Evolutionary conservation across 1,140 invertebrate genomes (phyloP).

Genomic region (Anoplophora glabripennis): DNA sequence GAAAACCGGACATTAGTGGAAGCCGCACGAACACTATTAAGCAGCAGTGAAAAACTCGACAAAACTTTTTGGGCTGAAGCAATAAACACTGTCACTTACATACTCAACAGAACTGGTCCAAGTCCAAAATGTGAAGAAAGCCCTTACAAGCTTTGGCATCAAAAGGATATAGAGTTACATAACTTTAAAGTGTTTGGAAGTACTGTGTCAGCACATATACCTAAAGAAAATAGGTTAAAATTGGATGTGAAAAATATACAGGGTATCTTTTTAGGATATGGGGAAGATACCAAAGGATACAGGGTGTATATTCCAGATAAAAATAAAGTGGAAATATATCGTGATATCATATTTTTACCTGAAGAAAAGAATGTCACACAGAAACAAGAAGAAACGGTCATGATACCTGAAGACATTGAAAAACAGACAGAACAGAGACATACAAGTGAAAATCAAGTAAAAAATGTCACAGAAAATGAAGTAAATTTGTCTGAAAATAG

Average conservation of each 20-base stretch:
- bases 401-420: not conserved
- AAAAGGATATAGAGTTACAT: constrained; percentile 34
- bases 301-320: constrained; percentile 14
- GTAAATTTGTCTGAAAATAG: no score
- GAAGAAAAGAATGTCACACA: not conserved
- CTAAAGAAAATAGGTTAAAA: constrained; percentile 45
- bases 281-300: constrained; percentile 25
- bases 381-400: not conserved
- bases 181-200: constrained; percentile 44
- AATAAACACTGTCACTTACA: constrained; percentile 44
- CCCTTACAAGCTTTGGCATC: constrained; percentile 45
- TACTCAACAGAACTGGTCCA: constrained; percentile 47
- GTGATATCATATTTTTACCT: constrained; percentile 16
- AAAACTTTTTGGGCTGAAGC: constrained; percentile 48
- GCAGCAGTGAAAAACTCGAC: constrained; percentile 24
- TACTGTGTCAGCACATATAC: constrained; percentile 44
- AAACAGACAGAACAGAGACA: not conserved
- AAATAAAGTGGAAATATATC: constrained; percentile 12
- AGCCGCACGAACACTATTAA: constrained; percentile 44
- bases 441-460: not conserved
- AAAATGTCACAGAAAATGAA: constrained; percentile 1
- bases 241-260: constrained; percentile 44
- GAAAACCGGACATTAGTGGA: no score
- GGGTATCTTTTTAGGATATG: constrained; percentile 47
- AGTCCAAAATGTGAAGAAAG: constrained; percentile 38